Conservation (phyloP, 1,140 invertebrate species). For the Cardiocondyla obscurior region DNA sequence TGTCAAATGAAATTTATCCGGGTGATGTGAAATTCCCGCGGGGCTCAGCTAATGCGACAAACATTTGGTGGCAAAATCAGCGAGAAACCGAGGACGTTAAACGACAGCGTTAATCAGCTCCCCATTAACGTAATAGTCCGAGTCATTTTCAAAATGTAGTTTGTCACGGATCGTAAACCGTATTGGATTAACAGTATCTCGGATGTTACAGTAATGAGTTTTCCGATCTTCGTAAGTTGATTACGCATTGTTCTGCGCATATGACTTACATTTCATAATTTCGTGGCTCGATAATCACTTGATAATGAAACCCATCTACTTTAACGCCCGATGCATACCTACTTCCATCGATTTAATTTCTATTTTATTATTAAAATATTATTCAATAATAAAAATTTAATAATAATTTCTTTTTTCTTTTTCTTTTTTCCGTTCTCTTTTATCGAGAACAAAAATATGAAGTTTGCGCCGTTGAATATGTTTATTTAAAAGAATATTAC, state of each 20-base stretch:
- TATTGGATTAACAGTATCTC: slow-evolving; percentile 64
- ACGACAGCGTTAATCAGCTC: slow-evolving; percentile 58
- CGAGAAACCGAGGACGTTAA: slow-evolving; percentile 4
- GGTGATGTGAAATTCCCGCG: neutral
- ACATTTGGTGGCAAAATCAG: neutral
- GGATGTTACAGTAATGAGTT: slow-evolving; percentile 8
- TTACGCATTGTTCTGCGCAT: neutral
- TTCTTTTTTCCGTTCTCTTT: too few relatives aligned
- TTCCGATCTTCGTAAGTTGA: neutral
- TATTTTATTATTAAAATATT: neutral
- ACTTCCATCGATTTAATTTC: too few relatives aligned
- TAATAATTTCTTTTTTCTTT: neutral
- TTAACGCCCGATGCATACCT: neutral
- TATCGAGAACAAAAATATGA: too few relatives aligned
- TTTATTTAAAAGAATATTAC: neutral
- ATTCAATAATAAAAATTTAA: neutral
- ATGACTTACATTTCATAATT: neutral
- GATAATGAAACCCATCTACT: neutral
- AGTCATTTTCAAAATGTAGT: slow-evolving; percentile 53
- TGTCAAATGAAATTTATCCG: neutral
- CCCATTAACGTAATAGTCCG: slow-evolving; percentile 48
- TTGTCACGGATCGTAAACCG: slow-evolving; percentile 66
- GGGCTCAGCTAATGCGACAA: neutral
- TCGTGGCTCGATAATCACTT: neutral
- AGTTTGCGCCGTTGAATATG: too few relatives aligned